Base-by-base conservation (phyloP, 1,140 invertebrate species). In the Drosophila cardini region DNA sequence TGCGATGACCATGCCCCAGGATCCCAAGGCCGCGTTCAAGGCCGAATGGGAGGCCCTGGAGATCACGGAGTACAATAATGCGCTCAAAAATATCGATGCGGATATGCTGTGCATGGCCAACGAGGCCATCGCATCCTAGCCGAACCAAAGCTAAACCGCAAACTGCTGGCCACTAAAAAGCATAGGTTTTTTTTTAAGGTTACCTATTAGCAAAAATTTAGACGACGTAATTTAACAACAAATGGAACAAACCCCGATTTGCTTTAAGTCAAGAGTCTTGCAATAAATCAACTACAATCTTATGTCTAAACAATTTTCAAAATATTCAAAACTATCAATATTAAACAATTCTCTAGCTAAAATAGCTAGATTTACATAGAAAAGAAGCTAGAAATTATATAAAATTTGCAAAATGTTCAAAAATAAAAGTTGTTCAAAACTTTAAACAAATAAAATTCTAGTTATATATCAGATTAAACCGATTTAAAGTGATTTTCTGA, bases 21-120 rank as follows among this genome's bases (percentile, higher is more conserved):
- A 99, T 94, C 98, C 98, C 4, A 99, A 99, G 93, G 98, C 97
- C 50, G 98, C 98, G 1, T 99, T 99, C 91, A 99, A 99, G 93
- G 97, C 98, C 0, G 99, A 99, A 93, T 99, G 98, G 98, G 99
- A 99, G 93, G 98, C 98, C 2, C 93, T 99, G 8, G 98, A 99
- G 93, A 98, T 99, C 50, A 96, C 95, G 21, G 97, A 99, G 57
- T 98, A 99, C 92, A 95, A 96, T 61, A 99, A 97, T 97, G 95
- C 96, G 0, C 92, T 99, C 4, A 95, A 95, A 74, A 96, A 95
- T 80, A 94, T 96, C 4, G 97, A 98, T 87, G 72, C 85, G 26
- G 94, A 94, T 34, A 73, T 94, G 57, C 71, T 94, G 4, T 57
- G 52, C 40, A 78, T 87, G 7, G 86, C 72, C 9, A 67, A 56